Conservation (phyloP, 2,797 vertebrate genomes). For the Triplophysa bombifrons region DNA sequence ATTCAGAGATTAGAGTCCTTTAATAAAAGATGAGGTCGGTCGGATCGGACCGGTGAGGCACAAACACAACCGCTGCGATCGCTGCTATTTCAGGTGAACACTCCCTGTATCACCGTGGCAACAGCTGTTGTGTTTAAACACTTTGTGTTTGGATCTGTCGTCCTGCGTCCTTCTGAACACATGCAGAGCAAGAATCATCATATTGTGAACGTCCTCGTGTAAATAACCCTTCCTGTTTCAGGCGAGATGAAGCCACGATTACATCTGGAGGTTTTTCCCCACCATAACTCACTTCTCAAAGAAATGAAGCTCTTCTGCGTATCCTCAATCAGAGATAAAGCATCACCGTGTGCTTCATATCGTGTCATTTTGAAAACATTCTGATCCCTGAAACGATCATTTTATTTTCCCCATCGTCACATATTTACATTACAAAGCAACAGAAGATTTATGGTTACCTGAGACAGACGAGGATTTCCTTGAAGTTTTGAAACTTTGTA, state of each 20-base stretch:
- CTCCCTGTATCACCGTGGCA: constrained; percentile 54
- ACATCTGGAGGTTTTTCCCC: constrained; percentile 41
- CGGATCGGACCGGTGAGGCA: constrained; percentile 15
- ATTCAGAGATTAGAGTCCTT: constrained; percentile 33
- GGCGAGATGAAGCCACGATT: background rate
- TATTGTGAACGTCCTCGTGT: constrained; percentile 16
- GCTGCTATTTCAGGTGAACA: constrained; percentile 59
- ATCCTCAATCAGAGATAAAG: constrained; percentile 8
- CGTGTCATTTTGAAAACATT: constrained; percentile 1
- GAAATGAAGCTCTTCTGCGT: background rate
- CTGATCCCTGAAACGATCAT: background rate
- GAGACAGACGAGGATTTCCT: too few relatives aligned
- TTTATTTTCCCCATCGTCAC: background rate
- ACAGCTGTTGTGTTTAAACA: constrained; percentile 51
- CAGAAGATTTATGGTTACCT: background rate
- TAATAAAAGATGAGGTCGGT: constrained; percentile 47
- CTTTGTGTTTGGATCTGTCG: constrained; percentile 8
- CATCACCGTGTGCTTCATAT: background rate
- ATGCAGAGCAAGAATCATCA: background rate
- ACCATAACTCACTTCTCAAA: background rate
- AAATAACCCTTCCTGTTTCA: constrained; percentile 24
- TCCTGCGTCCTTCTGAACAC: background rate
- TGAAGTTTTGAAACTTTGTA: too few relatives aligned
- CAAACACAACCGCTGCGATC: constrained; percentile 29
- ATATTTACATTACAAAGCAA: constrained; percentile 4